Conservation (phyloP, 2,113 vertebrate species). For the Xiphias gladius region DNA sequence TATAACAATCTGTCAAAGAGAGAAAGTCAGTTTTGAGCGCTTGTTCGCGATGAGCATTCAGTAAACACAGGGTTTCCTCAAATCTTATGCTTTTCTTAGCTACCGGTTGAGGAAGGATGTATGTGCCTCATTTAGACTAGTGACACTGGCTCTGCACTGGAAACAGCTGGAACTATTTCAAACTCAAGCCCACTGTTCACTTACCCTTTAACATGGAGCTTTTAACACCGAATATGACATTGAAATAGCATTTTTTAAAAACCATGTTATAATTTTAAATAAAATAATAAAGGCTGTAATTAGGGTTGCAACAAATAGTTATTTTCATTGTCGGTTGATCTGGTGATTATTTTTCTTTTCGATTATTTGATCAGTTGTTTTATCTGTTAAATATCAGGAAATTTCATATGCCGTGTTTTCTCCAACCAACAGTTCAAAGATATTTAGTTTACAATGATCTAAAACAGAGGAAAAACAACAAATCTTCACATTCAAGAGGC, state of each 20-base stretch:
- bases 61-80: not conserved
- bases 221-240: no score
- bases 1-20: not conserved
- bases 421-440: not conserved
- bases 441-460: not conserved
- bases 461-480: not conserved
- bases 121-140: no score
- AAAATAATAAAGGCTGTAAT: not conserved
- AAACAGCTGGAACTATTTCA: no score
- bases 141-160: no score
- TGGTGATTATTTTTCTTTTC: not conserved
- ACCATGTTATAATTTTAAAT: not conserved
- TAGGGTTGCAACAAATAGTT: not conserved
- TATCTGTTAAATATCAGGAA: not conserved
- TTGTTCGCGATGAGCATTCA: not conserved
- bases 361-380: not conserved
- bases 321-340: not conserved
- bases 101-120: not conserved
- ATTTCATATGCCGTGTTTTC: not conserved
- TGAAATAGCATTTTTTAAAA: not conserved
- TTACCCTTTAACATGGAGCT: no score
- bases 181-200: no score
- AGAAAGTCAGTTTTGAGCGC: not conserved
- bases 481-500: not conserved
- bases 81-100: not conserved